A percentile compares a stretch with the other conserved stretches of the same genome.
phyloP scores from a whole-genome alignment of 2,888 invertebrate genomes.

The Gymnocheta viridis region DNA sequence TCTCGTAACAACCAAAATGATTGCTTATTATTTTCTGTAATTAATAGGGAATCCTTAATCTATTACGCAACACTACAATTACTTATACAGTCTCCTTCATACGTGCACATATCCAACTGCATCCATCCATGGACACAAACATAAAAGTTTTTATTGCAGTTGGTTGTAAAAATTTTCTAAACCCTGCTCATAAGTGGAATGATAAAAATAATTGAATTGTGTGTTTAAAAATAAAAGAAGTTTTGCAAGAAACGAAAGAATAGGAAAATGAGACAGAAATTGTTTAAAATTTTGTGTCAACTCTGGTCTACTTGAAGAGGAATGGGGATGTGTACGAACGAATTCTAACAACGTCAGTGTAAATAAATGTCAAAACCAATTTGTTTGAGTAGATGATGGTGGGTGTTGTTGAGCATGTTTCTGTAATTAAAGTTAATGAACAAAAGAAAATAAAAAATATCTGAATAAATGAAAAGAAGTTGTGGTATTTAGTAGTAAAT shows the following conservation, averaged over 20 bases:
- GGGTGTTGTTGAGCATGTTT: slow-evolving; percentile 1
- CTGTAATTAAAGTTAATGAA: slow-evolving; percentile 26
- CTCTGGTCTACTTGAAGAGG: neutral
- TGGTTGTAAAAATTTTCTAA: neutral
- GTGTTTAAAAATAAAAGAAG: neutral
- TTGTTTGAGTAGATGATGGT: neutral
- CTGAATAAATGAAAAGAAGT: neutral
- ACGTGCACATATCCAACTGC: neutral
- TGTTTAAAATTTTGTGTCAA: slow-evolving; percentile 2
- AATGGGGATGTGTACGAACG: neutral
- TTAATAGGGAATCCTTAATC: neutral
- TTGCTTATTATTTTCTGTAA: neutral
- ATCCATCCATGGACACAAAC: neutral
- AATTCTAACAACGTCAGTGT: neutral
- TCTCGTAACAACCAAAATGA: neutral
- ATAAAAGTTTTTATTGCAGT: neutral
- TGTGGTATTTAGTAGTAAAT: neutral
- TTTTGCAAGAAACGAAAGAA: neutral
- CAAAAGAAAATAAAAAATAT: neutral
- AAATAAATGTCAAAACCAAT: slow-evolving; percentile 12
- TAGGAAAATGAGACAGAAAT: neutral
- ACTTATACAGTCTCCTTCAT: neutral
- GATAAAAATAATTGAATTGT: slow-evolving; percentile 9
- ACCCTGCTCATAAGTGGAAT: neutral
- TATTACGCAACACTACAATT: neutral